phyloP scores from a whole-genome alignment of 2,797 vertebrate species.

The Champsocephalus gunnari region DNA sequence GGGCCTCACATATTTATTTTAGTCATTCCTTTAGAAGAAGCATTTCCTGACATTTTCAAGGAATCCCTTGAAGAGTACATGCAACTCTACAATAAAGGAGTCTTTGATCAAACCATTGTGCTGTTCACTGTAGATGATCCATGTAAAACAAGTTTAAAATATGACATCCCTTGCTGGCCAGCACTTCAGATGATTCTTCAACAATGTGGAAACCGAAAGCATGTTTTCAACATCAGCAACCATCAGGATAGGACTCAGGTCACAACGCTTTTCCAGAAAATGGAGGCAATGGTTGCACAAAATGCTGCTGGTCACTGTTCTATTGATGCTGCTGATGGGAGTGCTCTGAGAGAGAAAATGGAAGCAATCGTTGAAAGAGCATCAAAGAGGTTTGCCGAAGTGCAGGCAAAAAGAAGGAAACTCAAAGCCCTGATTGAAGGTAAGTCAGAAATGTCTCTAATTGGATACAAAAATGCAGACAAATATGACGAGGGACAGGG shows the following conservation, averaged over 20 bases:
- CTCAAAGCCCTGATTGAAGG: conserved; percentile 42
- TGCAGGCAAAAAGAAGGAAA: conserved; percentile 26
- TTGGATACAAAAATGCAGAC: no score
- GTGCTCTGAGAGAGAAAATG: background rate
- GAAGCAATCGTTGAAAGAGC: background rate
- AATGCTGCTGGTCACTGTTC: background rate
- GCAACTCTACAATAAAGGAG: conserved; percentile 19
- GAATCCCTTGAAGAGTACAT: conserved; percentile 51
- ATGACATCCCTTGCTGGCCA: background rate
- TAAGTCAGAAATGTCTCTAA: conserved; percentile 4
- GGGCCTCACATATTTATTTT: conserved; percentile 64
- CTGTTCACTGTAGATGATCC: conserved; percentile 37
- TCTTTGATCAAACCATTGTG: conserved; percentile 52
- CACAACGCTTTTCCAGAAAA: conserved; percentile 44
- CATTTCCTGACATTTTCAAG: background rate
- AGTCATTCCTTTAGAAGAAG: conserved; percentile 35
- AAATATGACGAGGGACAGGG: no score
- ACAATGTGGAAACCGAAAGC: conserved; percentile 52
- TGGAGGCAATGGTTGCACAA: conserved; percentile 4
- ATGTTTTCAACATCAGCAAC: conserved; percentile 36
- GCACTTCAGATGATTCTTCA: conserved; percentile 32
- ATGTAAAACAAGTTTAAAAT: background rate
- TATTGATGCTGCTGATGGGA: background rate
- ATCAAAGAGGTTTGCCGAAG: conserved; percentile 12
- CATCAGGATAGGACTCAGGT: conserved; percentile 41